Conservation (phyloP, 1,140 invertebrate species). For the Neocloeon triangulifer region DNA sequence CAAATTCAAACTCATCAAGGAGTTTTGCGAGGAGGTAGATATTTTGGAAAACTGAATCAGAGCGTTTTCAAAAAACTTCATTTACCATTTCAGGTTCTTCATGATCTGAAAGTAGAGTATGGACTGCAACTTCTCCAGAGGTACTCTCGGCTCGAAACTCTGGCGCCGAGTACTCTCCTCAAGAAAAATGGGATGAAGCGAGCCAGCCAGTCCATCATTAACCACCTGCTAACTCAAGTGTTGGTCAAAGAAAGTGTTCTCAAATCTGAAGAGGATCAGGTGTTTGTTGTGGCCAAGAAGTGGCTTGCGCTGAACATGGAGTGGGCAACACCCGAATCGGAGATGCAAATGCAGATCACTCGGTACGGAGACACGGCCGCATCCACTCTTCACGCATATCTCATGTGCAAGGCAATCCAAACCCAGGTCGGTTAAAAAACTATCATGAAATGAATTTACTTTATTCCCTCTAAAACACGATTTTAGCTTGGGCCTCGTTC, state of each 20-base stretch:
- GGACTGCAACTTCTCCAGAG: no score
- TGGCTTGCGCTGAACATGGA: conserved; percentile 19
- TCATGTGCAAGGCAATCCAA: conserved; percentile 25
- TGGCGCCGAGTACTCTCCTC: no score
- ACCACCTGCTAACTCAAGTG: neutral
- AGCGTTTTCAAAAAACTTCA: no score
- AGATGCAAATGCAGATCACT: conserved; percentile 15
- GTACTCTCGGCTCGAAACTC: no score
- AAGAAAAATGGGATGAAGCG: conserved; percentile 3
- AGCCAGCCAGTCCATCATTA: neutral
- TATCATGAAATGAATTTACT: conserved; percentile 5
- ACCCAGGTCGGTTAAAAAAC: conserved; percentile 20
- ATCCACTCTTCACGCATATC: conserved; percentile 29
- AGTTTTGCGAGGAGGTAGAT: conserved; percentile 25
- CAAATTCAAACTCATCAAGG: conserved; percentile 18
- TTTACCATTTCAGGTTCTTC: conserved; percentile 3
- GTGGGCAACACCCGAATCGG: conserved; percentile 12
- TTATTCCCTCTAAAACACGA: no score
- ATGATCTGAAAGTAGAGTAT: no score
- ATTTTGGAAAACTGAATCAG: no score
- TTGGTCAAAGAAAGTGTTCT: conserved; percentile 23
- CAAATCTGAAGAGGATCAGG: conserved; percentile 21
- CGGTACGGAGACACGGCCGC: conserved; percentile 29
- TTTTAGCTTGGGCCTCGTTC: conserved; percentile 1
- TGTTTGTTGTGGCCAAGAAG: conserved; percentile 21